Evolutionary conservation across 1,140 invertebrate species (phyloP), one percentile per base, ranked within the genome.

Genomic region (Pachypsylla venusta): DNA sequence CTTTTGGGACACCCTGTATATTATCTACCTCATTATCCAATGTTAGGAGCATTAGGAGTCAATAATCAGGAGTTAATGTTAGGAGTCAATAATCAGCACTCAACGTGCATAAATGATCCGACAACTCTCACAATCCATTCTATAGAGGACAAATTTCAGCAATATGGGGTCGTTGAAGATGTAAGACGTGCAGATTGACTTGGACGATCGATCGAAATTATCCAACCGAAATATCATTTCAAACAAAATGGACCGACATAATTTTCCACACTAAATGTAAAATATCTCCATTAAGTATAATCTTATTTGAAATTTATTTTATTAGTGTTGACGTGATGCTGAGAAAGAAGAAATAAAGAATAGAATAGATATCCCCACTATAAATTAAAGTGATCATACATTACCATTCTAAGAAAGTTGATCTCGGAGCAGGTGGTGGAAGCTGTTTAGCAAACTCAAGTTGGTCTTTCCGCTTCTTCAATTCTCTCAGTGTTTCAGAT

Each of bases 361-460:
- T n/a, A n/a, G n/a, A n/a, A n/a, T 16, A 12, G 10, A 35, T 35
- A 12, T 10, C 16, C 16, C 30, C 30, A 35, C 16, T 35, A 10
- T 12, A 35, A 16, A 16, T 35, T 16, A 12, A 35, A 12, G 30
- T 12, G 10, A 12, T 35, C 30, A 12, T 12, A 35, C 5, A n/a
- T 48, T 19, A 48, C 42, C 42, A 48, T 48, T 48, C 42, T 22
- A 48, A 48, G n/a, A 10, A 48, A 10, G 42, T 19, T 48, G 42
- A 48, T 19, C 42, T 4, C 5, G 42, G 42, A 3, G 42, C 4
- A n/a, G 42, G 42, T n/a, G n/a, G 42, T 7, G 4, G 16, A 10
- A 22, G 42, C n/a, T 48, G 42, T n/a, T 48, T 48, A 7, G n/a
- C 42, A 48, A 48, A 48, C 22, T 48, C 42, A 48, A 19, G 22